These are phyloP conservation scores for Ataeniobius toweri DNA, from an alignment of 2,797 vertebrate genomes.

Conservation along the genomic window DNA sequence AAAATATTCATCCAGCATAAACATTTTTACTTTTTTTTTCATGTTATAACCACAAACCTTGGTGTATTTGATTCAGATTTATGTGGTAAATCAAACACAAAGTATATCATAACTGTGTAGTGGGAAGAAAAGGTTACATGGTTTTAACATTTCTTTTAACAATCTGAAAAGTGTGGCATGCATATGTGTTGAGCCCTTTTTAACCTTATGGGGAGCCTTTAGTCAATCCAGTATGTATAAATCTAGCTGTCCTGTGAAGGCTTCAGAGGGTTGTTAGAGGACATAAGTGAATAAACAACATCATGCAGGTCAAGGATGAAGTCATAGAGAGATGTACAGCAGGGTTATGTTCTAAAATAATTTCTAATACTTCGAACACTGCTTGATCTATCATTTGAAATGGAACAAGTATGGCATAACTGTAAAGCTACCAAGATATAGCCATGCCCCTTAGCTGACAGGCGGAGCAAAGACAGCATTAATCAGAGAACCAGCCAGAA, in stretches of 20 bases:
- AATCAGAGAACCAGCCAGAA: not conserved
- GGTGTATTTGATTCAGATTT: not conserved
- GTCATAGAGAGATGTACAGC: not conserved
- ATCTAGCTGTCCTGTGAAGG: no score
- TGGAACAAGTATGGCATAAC: not conserved
- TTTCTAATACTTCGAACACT: not conserved
- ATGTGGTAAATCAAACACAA: not conserved
- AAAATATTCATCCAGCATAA: not conserved
- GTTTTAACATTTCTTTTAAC: not conserved
- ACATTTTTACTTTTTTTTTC: not conserved
- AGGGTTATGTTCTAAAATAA: not conserved
- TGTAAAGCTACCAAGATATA: not conserved
- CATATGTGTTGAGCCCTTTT: not conserved
- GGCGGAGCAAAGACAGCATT: not conserved
- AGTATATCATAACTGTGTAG: not conserved
- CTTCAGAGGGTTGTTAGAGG: not conserved
- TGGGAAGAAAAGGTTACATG: no score
- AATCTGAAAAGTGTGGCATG: not conserved
- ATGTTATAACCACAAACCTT: not conserved
- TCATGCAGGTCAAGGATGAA: not conserved
- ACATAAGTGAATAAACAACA: not conserved
- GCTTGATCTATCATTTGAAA: not conserved
- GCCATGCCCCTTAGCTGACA: not conserved
- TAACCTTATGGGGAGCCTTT: not conserved
- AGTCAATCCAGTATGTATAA: no score